These are phyloP conservation scores for Natator depressus DNA, from an alignment of 2,113 vertebrate genomes.

Conservation along the genomic window DNA sequence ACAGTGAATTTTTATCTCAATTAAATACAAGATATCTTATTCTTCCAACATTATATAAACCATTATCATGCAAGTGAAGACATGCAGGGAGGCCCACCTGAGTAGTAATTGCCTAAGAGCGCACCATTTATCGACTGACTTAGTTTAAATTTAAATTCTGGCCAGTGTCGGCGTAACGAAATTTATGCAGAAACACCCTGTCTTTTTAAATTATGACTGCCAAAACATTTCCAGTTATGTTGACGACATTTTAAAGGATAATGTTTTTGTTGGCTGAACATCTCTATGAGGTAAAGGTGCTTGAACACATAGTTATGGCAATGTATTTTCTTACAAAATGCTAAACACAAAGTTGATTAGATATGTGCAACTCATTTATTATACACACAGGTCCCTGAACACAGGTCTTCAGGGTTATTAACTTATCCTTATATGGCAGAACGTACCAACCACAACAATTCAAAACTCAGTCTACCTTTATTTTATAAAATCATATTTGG, in stretches of 20 bases:
- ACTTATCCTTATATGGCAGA: background rate
- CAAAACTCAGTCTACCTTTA: background rate
- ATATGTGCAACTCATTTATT: background rate
- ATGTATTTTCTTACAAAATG: background rate
- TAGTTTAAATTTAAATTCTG: background rate
- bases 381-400: background rate
- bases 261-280: background rate
- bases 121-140: background rate
- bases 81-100: rapidly evolving
- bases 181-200: background rate
- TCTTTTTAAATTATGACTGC: background rate
- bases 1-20: background rate
- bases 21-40: background rate
- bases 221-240: background rate
- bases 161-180: background rate
- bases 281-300: background rate
- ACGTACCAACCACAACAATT: rapidly evolving
- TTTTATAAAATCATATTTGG: background rate
- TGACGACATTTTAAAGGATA: background rate
- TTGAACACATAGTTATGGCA: background rate
- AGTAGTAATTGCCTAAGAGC: background rate
- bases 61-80: background rate
- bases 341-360: background rate
- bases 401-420: background rate
- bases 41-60: background rate